A percentile compares a stretch with the other conserved stretches of the same genome.
These are phyloP conservation scores for Xestia c-nigrum DNA, from an alignment of 2,888 invertebrate species.

Conservation along the genomic window DNA sequence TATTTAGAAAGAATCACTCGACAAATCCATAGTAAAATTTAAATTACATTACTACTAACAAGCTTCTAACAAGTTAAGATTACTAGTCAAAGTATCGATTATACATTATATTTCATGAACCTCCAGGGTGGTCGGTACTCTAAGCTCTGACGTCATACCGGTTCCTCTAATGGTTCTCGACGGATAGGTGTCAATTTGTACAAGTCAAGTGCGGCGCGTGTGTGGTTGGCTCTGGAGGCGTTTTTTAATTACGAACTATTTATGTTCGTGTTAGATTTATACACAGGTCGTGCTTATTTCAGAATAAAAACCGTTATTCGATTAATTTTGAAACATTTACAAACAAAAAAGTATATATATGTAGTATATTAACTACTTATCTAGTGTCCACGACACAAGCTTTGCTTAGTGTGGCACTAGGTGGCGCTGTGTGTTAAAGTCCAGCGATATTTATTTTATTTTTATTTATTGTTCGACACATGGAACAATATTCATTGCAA, in stretches of 20 bases:
- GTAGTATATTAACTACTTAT: too few relatives aligned
- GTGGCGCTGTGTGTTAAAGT: too few relatives aligned
- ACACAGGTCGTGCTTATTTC: background rate
- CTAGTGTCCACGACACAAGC: too few relatives aligned
- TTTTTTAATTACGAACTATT: background rate
- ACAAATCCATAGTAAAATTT: conserved; percentile 7
- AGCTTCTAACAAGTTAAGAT: conserved; percentile 27
- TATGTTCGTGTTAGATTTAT: background rate
- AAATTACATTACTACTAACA: conserved; percentile 26
- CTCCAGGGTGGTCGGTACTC: conserved; percentile 49
- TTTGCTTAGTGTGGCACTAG: too few relatives aligned
- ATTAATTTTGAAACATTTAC: too few relatives aligned
- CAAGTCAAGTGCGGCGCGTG: conserved; percentile 30
- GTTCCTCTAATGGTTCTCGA: conserved; percentile 40
- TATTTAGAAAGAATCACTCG: background rate
- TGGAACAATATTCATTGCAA: too few relatives aligned
- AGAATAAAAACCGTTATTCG: too few relatives aligned
- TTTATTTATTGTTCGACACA: too few relatives aligned
- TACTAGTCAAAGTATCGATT: conserved; percentile 32
- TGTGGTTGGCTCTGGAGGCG: conserved; percentile 10
- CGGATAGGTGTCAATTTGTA: conserved; percentile 58
- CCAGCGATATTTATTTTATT: too few relatives aligned
- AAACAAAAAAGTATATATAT: too few relatives aligned
- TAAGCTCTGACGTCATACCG: conserved; percentile 38
- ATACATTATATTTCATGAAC: conserved; percentile 40